phyloP scores from a whole-genome alignment of 1,140 invertebrate genomes.

The Bathynomus jamesi region DNA sequence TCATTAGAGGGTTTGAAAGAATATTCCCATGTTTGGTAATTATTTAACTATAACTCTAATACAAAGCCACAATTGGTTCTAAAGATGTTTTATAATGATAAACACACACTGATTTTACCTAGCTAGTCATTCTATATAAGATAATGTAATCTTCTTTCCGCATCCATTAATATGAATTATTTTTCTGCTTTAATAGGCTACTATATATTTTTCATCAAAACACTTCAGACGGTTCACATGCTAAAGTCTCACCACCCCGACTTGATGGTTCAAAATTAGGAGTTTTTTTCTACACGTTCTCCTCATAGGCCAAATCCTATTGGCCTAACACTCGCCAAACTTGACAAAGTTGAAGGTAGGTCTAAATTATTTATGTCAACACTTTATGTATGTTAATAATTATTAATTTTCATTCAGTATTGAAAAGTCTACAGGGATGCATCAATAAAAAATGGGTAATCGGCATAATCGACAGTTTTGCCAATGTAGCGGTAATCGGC shows the following conservation, averaged over 20 bases:
- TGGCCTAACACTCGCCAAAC: slow-evolving; percentile 78
- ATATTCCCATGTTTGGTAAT: slow-evolving; percentile 84
- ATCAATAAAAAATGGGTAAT: too few relatives aligned
- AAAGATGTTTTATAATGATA: neutral
- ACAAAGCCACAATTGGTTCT: slow-evolving; percentile 11
- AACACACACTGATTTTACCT: neutral
- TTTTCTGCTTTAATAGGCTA: slow-evolving; percentile 18
- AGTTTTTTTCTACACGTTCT: slow-evolving; percentile 77
- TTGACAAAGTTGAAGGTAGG: slow-evolving; percentile 67
- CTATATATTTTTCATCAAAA: slow-evolving; percentile 62
- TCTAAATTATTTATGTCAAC: too few relatives aligned
- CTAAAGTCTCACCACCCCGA: slow-evolving; percentile 81
- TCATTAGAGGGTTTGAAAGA: slow-evolving; percentile 70
- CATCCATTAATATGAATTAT: slow-evolving; percentile 1
- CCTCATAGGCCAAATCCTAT: slow-evolving; percentile 85
- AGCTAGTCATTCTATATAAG: neutral
- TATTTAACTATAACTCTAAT: slow-evolving; percentile 24
- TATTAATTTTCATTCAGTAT: too few relatives aligned
- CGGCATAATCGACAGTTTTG: too few relatives aligned
- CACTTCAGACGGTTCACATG: slow-evolving; percentile 64
- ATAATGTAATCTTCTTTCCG: neutral
- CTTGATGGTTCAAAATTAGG: slow-evolving; percentile 70
- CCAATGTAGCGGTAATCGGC: too few relatives aligned
- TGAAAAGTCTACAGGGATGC: too few relatives aligned
- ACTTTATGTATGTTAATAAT: too few relatives aligned